Percentiles rank a stretch among this genome's conserved stretches.
These are phyloP conservation scores for Semicossyphus pulcher DNA, from an alignment of 2,113 vertebrate genomes.

Conservation along the genomic window DNA sequence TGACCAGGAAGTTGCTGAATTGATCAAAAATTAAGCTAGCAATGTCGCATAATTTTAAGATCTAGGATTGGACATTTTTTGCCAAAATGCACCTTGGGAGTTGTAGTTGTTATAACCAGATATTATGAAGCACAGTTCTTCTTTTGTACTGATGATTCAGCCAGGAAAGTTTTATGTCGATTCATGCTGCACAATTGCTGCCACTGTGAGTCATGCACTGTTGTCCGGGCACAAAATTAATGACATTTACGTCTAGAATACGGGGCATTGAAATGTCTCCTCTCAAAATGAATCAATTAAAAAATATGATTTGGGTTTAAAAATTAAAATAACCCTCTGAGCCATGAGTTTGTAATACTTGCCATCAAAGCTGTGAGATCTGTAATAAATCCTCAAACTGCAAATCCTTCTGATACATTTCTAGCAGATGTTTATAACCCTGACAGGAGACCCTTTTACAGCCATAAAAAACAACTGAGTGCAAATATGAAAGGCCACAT, in stretches of 20 bases:
- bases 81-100: not conserved
- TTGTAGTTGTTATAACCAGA: not conserved
- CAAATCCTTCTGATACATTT: not conserved
- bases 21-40: too few species aligned
- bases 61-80: not conserved
- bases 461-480: slow-evolving; percentile 27
- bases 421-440: slow-evolving; percentile 10
- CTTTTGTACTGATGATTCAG: not conserved
- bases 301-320: not conserved
- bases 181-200: not conserved
- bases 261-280: not conserved
- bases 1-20: too few species aligned
- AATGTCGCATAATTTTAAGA: not conserved
- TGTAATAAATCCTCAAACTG: slow-evolving; percentile 12
- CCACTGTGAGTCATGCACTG: not conserved
- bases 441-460: not conserved
- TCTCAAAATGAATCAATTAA: not conserved
- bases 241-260: not conserved
- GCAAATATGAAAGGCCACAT: slow-evolving; percentile 53
- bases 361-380: not conserved
- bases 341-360: not conserved
- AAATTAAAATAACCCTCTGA: not conserved
- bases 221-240: not conserved
- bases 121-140: not conserved
- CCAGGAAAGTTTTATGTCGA: not conserved